These are phyloP conservation scores for Planococcus citri DNA, from an alignment of 1,140 invertebrate species.

Conservation along the genomic window DNA sequence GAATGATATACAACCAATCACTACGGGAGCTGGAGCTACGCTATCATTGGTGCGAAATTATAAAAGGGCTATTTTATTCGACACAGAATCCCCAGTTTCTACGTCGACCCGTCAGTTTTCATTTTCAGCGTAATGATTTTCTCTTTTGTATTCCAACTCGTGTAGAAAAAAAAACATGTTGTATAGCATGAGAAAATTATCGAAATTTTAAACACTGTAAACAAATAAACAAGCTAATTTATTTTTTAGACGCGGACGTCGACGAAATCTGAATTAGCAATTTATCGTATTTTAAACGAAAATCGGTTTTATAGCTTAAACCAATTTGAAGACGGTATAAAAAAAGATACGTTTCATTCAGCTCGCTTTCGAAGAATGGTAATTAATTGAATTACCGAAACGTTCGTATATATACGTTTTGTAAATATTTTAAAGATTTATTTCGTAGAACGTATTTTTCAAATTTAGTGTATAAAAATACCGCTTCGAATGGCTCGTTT, in stretches of 20 bases:
- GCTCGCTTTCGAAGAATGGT: not conserved
- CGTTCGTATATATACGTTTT: not conserved
- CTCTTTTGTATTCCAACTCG: no score
- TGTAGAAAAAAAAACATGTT: no score
- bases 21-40: not conserved
- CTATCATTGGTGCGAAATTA: not conserved
- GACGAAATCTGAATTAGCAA: not conserved
- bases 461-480: not conserved
- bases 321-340: no score
- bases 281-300: not conserved
- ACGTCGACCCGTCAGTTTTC: not conserved
- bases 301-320: no score
- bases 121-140: no score
- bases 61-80: not conserved
- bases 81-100: not conserved
- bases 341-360: no score
- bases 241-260: not conserved
- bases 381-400: not conserved
- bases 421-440: not conserved
- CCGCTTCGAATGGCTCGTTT: not conserved
- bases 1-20: not conserved
- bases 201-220: not conserved
- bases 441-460: not conserved
- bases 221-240: constrained; percentile 4
- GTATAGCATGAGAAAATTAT: no score